phyloP scores from a whole-genome alignment of 2,113 vertebrate genomes.

The Notiomystis cincta region DNA sequence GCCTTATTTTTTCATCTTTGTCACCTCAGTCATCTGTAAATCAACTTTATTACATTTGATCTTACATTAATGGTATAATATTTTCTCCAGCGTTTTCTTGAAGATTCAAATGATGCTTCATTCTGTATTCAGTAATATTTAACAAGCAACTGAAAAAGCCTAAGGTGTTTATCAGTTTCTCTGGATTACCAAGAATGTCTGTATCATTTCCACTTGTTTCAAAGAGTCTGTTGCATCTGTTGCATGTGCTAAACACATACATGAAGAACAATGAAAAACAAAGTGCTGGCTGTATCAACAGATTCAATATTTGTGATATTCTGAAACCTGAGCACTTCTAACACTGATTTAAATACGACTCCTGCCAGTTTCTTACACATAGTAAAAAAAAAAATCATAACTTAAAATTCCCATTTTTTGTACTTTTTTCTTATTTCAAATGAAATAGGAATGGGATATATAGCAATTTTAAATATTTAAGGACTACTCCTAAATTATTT shows the following conservation, averaged over 20 bases:
- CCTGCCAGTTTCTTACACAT: background rate
- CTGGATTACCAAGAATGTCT: background rate
- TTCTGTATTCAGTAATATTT: background rate
- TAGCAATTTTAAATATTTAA: background rate
- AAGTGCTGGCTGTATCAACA: background rate
- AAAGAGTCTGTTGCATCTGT: background rate
- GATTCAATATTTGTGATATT: background rate
- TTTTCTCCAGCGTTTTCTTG: background rate
- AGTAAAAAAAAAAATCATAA: background rate
- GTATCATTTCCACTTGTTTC: background rate
- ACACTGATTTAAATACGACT: background rate
- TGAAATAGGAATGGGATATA: background rate
- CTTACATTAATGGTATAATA: background rate
- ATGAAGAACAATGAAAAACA: background rate
- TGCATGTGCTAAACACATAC: rapidly evolving
- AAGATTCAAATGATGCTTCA: background rate
- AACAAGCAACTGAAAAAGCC: background rate
- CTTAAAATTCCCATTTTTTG: background rate
- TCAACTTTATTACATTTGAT: background rate
- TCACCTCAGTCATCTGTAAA: background rate
- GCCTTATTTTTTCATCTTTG: background rate
- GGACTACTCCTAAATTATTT: background rate
- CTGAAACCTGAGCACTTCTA: background rate
- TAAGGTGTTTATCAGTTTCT: background rate
- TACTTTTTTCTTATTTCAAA: background rate